These are phyloP conservation scores for Xiphorhynchus elegans DNA, from an alignment of 2,113 vertebrate genomes.

Conservation along the genomic window DNA sequence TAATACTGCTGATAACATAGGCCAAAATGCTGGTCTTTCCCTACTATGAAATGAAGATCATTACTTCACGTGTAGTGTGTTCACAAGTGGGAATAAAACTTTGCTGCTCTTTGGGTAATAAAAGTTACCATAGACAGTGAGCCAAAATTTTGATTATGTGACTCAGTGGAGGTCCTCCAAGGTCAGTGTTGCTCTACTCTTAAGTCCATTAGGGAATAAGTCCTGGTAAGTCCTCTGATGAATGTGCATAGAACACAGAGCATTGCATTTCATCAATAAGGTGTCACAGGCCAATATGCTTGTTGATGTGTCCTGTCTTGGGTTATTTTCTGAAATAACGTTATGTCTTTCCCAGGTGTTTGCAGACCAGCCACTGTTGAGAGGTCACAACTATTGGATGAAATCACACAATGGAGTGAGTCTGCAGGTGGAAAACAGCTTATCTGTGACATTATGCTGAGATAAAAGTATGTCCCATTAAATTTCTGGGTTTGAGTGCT, in stretches of 20 bases:
- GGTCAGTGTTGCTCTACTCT: not conserved
- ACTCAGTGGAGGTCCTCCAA: not conserved
- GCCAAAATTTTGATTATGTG: not conserved
- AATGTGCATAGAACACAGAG: not conserved
- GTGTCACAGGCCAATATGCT: not conserved
- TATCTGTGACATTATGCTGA: not conserved
- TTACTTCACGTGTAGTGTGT: not conserved
- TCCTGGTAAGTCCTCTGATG: fast-evolving
- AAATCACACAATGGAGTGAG: not conserved
- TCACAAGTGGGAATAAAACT: not conserved
- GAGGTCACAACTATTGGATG: not conserved
- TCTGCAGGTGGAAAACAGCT: not conserved
- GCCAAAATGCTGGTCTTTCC: not conserved
- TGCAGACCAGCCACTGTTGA: not conserved
- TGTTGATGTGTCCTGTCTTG: not conserved
- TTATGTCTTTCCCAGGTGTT: not conserved
- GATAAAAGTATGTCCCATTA: not conserved
- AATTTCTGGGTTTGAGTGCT: not conserved
- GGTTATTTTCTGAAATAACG: not conserved
- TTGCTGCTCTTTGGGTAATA: not conserved
- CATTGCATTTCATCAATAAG: not conserved
- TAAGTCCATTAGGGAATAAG: not conserved
- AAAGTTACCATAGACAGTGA: not conserved
- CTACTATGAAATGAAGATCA: not conserved
- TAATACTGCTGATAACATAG: not conserved